Base-by-base conservation (phyloP, 2,888 invertebrate species). In the Eupithecia subfuscata region DNA sequence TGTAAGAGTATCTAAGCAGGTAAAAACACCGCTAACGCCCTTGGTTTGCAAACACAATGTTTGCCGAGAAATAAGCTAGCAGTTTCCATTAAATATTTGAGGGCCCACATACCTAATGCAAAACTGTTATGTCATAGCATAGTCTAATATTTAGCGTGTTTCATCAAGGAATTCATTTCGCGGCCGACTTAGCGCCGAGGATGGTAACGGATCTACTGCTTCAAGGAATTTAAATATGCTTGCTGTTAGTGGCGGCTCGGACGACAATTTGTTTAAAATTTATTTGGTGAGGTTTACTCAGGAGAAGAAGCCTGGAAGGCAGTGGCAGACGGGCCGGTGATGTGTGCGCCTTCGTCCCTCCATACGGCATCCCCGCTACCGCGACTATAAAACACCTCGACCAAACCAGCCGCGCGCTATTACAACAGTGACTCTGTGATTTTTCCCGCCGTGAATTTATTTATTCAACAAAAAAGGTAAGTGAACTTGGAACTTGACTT, bases 351-450 rank as follows among this genome's bases (percentile, higher is more conserved):
- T 9, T 56, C 80, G 86, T 87, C 90, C 91, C 91, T 86, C 90
- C 90, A 87, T 79, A 84, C 84, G 83, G 86, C 92, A 91, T 93
- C 94, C 94, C 94, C 94, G 92, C 94, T 91, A 90, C 93, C 75
- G 75, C 86, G 83, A 86, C 90, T 95, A 95, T 95, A 95, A 90
- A 95, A 95, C 91, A 88, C 90, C 83, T 87, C 88, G 90, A 84
- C 89, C 86, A 90, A 92, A 91, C 92, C 90, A 87, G 93, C 92
- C 90, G 91, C 94, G 94, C 92, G 94, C 93, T 94, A 95, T 94
- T 94, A 94, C 94, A 90, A 92, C 92, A 92, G 94, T 94, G 94
- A 82, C 90, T 91, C 91, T 93, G 94, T 94, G 92, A 91, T 93
- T 93, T 93, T 93, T 92, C 92, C 92, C 90, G 90, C 90, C 91